A percentile compares a stretch with the other conserved stretches of the same genome.
These are phyloP conservation scores for Drosophila anceps DNA, from an alignment of 2,888 invertebrate genomes.

Conservation along the genomic window DNA sequence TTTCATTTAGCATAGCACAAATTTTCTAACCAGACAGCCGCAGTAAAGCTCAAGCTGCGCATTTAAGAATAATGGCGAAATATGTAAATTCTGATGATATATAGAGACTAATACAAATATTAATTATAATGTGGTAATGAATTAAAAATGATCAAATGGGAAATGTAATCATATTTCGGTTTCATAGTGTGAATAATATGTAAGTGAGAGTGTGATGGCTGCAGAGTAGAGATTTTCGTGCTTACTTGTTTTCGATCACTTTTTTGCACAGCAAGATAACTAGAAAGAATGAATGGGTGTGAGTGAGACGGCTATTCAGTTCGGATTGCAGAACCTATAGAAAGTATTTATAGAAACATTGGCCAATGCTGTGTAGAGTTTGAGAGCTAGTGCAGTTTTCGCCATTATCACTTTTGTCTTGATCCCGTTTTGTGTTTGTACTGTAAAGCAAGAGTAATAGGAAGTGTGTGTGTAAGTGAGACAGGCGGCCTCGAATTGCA, in stretches of 20 bases:
- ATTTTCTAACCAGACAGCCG: slow-evolving; percentile 5
- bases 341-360: no score
- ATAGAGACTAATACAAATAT: neutral
- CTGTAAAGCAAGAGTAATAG: neutral
- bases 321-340: neutral
- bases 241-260: neutral
- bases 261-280: neutral
- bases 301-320: neutral
- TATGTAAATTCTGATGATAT: neutral
- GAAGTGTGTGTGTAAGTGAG: neutral
- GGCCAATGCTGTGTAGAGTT: neutral
- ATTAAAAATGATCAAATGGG: neutral
- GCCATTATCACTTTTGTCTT: neutral
- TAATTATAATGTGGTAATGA: no score
- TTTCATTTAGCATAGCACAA: slow-evolving; percentile 44
- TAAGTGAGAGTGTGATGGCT: neutral
- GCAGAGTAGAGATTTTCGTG: neutral
- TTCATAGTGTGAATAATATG: no score
- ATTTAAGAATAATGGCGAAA: neutral
- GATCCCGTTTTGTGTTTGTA: neutral
- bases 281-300: neutral
- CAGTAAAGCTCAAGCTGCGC: neutral
- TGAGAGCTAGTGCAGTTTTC: neutral
- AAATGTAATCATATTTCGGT: no score
- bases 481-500: neutral